Evolutionary conservation across 2,797 vertebrate genomes (phyloP).

Genomic region (Mus caroli): DNA sequence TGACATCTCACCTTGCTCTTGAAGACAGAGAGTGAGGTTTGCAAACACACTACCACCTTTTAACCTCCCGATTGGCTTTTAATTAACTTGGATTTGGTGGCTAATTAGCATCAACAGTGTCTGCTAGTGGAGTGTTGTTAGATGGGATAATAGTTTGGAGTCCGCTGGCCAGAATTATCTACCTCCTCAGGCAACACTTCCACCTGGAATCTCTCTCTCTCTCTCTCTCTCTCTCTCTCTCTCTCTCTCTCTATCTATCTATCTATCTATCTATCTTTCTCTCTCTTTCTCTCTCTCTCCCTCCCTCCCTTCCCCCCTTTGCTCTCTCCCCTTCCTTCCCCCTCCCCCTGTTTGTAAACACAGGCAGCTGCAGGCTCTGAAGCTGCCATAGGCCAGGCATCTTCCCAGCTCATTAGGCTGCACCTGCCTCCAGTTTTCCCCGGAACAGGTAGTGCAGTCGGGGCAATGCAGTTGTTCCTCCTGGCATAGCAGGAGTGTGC

Average conservation of each 20-base stretch:
- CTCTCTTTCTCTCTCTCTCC: neutral
- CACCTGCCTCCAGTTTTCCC: constrained; percentile 76
- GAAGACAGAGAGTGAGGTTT: neutral
- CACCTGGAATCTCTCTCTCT: constrained; percentile 57
- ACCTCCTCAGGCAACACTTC: constrained; percentile 54
- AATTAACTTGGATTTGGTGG: constrained; percentile 72
- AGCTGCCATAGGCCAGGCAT: constrained; percentile 44
- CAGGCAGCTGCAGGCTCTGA: constrained; percentile 40
- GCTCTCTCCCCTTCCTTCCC: neutral
- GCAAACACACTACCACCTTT: constrained; percentile 45
- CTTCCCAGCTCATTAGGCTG: constrained; percentile 61
- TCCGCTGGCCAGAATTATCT: constrained; percentile 44
- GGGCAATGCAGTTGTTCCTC: constrained; percentile 33
- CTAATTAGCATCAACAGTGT: constrained; percentile 61
- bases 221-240: too few species aligned
- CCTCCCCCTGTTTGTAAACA: constrained; percentile 65
- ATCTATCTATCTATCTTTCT: too few species aligned
- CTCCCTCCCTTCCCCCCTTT: constrained; percentile 1
- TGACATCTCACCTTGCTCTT: constrained; percentile 1
- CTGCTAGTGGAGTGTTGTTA: constrained; percentile 49
- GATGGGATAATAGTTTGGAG: constrained; percentile 63
- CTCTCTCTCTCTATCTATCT: neutral
- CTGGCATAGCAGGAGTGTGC: neutral
- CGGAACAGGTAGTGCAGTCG: constrained; percentile 62
- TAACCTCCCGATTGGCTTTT: constrained; percentile 74